phyloP scores from a whole-genome alignment of 1,140 invertebrate genomes.

The Archegozetes longisetosus region DNA sequence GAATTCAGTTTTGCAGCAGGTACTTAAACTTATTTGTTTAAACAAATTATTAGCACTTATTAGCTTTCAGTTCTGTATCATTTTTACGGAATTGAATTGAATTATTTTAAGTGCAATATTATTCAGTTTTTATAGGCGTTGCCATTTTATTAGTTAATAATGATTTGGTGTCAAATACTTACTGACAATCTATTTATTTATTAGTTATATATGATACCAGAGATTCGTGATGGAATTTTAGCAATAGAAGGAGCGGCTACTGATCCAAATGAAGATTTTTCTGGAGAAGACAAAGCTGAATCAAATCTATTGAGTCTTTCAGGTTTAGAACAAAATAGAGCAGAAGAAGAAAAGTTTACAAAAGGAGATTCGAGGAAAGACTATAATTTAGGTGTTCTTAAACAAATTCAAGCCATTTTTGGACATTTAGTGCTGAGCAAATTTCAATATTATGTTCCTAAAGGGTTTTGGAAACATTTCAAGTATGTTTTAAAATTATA shows the following conservation, averaged over 20 bases:
- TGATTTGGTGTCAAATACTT: constrained; percentile 5
- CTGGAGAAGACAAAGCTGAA: constrained; percentile 52
- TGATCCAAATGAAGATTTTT: constrained; percentile 74
- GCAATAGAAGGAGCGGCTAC: constrained; percentile 67
- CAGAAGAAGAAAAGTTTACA: constrained; percentile 10
- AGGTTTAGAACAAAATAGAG: constrained; percentile 7
- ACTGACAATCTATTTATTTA: not conserved
- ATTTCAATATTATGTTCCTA: constrained; percentile 89
- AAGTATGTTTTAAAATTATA: constrained; percentile 42
- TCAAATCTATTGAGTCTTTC: not conserved
- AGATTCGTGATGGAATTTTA: constrained; percentile 60
- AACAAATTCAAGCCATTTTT: constrained; percentile 95
- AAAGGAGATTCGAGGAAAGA: constrained; percentile 44
- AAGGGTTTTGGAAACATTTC: constrained; percentile 94
- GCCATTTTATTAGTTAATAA: not conserved
- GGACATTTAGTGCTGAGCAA: constrained; percentile 90
- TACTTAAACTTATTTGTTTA: constrained; percentile 22
- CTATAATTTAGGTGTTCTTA: constrained; percentile 87
- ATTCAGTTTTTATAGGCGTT: not conserved
- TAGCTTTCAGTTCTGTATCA: constrained; percentile 1
- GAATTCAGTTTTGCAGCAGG: constrained; percentile 93
- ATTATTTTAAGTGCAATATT: no score
- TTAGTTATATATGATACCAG: constrained; percentile 78
- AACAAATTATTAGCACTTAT: constrained; percentile 5
- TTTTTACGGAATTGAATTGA: not conserved